Evolutionary conservation across 2,888 invertebrate species (phyloP).

Genomic region (Acleris emargana): DNA sequence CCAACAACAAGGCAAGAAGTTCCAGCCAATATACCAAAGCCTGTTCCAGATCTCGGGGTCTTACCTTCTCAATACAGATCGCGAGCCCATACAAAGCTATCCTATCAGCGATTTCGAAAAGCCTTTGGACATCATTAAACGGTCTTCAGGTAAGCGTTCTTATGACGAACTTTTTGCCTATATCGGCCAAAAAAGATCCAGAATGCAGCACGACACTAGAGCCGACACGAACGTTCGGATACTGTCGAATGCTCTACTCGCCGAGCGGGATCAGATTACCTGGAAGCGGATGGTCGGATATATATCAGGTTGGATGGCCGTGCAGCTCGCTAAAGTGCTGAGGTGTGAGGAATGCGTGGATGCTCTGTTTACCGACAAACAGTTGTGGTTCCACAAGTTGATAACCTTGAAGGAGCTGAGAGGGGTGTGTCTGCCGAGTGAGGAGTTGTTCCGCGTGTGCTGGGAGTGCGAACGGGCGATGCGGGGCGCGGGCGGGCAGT

Average conservation of each 20-base stretch:
- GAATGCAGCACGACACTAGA: neutral
- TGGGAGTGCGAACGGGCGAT: constrained; percentile 23
- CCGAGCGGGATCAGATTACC: constrained; percentile 3
- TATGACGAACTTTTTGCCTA: constrained; percentile 17
- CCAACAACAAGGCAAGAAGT: neutral
- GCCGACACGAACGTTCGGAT: constrained; percentile 2
- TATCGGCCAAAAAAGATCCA: constrained; percentile 1
- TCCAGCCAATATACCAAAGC: constrained; percentile 2
- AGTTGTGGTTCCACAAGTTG: constrained; percentile 27
- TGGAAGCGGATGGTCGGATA: constrained; percentile 22
- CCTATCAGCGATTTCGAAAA: neutral
- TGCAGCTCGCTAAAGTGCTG: constrained; percentile 15
- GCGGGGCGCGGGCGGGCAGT: constrained; percentile 2
- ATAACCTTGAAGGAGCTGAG: constrained; percentile 12
- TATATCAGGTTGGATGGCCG: constrained; percentile 25
- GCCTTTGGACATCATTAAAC: constrained; percentile 2
- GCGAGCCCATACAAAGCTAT: neutral
- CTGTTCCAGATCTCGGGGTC: neutral
- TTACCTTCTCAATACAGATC: constrained; percentile 3
- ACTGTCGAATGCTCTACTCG: constrained; percentile 9
- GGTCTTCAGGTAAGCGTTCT: constrained; percentile 12
- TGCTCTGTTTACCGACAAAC: constrained; percentile 6
- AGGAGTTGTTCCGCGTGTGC: constrained; percentile 29
- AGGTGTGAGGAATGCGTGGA: constrained; percentile 29
- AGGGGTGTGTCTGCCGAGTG: constrained; percentile 24